Base-by-base conservation (phyloP, 2,888 invertebrate species). In the Erannis defoliaria region DNA sequence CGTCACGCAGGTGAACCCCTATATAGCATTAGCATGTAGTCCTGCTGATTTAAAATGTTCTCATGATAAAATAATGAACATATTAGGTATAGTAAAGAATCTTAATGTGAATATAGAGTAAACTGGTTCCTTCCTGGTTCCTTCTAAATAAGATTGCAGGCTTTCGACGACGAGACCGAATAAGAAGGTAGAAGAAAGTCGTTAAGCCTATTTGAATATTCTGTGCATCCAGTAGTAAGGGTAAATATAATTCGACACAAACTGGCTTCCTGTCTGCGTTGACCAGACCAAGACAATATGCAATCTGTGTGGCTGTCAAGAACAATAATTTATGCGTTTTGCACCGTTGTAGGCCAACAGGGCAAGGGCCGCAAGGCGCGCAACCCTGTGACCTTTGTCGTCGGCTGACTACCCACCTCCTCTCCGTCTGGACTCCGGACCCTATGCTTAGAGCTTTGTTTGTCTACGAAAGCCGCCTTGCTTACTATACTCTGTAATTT, bases 331-430 rank as follows among this genome's bases (percentile, higher is more conserved):
- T 83, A 83, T 80, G 77, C 72, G 73, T 61, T 61, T 76, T 67
- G 73, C 72, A 71, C 67, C 66, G 63, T 67, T 78, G 74, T 84
- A 67, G 83, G 83, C 76, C 78, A 84, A 72, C 72, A 69, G 80
- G 81, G 74, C 82, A 75, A 70, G 68, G 72, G 74, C 71, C 70
- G 71, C 57, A 59, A n/a, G 64, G 73, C 71, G 71, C 67, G 50
- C 61, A 67, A 68, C 76, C 75, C 68, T 64, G 59, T 78, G 84
- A 85, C 84, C 85, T 74, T 74, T 78, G 80, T 78, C 78, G 78
- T 80, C 77, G 74, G 26, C 26, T 6, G 8, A 80, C 82, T 79
- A 78, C 77, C 79, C 81, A 74, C 75, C 77, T 57, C 19, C 55
- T n/a, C n/a, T n/a, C n/a, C n/a, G n/a, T n/a, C n/a, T n/a, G n/a